Conservation (phyloP, 2,113 vertebrate species). For the Ictalurus furcatus region DNA sequence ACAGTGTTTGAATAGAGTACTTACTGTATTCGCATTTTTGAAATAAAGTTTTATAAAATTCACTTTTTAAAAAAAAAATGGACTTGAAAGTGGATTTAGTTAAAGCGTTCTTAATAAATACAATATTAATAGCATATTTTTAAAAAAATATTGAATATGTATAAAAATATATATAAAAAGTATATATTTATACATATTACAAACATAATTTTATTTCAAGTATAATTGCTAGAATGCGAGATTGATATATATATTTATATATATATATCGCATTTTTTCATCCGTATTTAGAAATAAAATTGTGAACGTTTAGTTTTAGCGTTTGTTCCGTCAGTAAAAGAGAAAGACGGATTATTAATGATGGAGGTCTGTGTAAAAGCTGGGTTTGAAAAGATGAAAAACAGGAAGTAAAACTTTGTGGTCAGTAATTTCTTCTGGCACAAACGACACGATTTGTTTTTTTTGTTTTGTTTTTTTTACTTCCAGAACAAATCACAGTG, state of each 20-base stretch:
- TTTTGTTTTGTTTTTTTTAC: background rate
- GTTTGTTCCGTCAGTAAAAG: background rate
- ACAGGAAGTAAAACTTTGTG: background rate
- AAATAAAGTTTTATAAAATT: background rate
- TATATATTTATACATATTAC: too few species aligned
- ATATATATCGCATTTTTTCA: too few species aligned
- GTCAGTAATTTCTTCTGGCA: background rate
- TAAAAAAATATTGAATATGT: too few species aligned
- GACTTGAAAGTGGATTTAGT: background rate
- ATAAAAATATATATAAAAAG: too few species aligned
- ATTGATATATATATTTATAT: too few species aligned
- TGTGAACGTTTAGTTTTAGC: background rate
- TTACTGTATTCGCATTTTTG: background rate
- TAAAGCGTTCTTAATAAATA: background rate
- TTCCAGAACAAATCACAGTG: background rate
- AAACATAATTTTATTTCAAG: too few species aligned
- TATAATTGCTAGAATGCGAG: too few species aligned
- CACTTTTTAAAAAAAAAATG: background rate
- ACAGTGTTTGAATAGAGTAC: background rate
- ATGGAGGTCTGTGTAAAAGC: background rate
- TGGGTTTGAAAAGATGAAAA: constrained; percentile 37
- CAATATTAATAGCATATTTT: background rate
- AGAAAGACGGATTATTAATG: background rate
- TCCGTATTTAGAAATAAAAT: background rate
- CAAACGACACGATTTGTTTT: background rate